Evolutionary conservation across 2,888 invertebrate genomes (phyloP).

Genomic region (Trichacis sp.): DNA sequence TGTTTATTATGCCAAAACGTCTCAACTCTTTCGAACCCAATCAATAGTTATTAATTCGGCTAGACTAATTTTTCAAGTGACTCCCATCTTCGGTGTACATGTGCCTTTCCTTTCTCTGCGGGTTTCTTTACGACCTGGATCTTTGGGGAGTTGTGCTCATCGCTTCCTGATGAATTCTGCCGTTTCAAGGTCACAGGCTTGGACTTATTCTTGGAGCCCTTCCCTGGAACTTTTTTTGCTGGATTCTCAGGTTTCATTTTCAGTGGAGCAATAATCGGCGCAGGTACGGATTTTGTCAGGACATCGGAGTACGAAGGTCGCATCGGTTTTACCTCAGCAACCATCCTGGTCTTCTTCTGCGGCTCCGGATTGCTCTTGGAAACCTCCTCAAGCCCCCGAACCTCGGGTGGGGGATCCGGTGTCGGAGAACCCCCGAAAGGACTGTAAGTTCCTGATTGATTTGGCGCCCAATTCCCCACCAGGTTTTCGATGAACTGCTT

Average conservation of each 20-base stretch:
- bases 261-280: slow-evolving; percentile 52
- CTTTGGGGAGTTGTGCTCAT: slow-evolving; percentile 68
- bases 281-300: slow-evolving; percentile 76
- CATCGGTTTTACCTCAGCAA: slow-evolving; percentile 90
- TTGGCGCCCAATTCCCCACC: slow-evolving; percentile 80
- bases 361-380: slow-evolving; percentile 48
- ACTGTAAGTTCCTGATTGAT: slow-evolving; percentile 79
- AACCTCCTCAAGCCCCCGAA: slow-evolving; percentile 51
- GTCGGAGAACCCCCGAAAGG: slow-evolving; percentile 75
- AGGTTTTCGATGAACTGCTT: slow-evolving; percentile 78
- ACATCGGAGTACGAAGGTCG: slow-evolving; percentile 89
- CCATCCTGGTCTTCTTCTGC: slow-evolving; percentile 77
- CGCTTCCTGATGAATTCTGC: slow-evolving; percentile 72
- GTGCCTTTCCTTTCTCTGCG: slow-evolving; percentile 65
- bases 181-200: slow-evolving; percentile 69
- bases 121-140: slow-evolving; percentile 60
- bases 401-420: slow-evolving; percentile 53
- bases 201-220: slow-evolving; percentile 64
- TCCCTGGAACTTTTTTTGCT: slow-evolving; percentile 67
- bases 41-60: slow-evolving; percentile 51
- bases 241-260: slow-evolving; percentile 66
- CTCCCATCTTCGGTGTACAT: slow-evolving; percentile 69
- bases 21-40: not conserved
- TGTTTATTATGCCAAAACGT: slow-evolving; percentile 53
- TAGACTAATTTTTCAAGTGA: slow-evolving; percentile 65